Percentiles rank a stretch among this genome's conserved stretches.
These are phyloP conservation scores for Oophaga sylvatica DNA, from an alignment of 2,797 vertebrate genomes.

Conservation along the genomic window DNA sequence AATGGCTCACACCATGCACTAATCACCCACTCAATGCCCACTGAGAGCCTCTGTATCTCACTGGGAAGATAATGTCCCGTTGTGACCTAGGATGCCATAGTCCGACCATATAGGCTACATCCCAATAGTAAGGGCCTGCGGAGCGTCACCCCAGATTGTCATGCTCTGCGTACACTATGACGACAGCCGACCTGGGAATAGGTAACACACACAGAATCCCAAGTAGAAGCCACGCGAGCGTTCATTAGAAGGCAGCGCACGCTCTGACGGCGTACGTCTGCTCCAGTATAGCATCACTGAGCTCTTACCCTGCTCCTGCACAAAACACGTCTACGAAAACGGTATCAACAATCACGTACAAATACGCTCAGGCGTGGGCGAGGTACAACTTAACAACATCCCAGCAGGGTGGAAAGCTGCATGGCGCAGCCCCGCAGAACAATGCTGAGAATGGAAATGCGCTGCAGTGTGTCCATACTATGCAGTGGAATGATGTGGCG, in stretches of 20 bases:
- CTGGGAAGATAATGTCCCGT: neutral
- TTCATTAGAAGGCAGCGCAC: slow-evolving; percentile 21
- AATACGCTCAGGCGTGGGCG: neutral
- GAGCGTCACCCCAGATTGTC: neutral
- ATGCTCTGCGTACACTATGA: neutral
- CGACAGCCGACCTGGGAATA: neutral
- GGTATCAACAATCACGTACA: neutral
- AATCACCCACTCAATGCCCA: neutral
- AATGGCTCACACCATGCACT: neutral
- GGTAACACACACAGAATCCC: neutral
- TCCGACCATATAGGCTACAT: neutral
- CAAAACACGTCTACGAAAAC: neutral
- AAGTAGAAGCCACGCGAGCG: neutral
- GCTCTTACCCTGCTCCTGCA: neutral
- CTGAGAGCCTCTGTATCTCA: neutral
- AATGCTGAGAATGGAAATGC: neutral
- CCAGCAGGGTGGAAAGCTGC: neutral
- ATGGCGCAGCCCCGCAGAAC: neutral
- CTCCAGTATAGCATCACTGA: neutral
- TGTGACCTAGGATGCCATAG: neutral
- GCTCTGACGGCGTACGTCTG: neutral
- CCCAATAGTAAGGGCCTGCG: neutral
- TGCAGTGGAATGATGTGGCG: no score
- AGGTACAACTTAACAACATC: neutral
- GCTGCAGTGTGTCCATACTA: neutral